phyloP scores from a whole-genome alignment of 2,113 vertebrate genomes.

The Cheilinus undulatus region DNA sequence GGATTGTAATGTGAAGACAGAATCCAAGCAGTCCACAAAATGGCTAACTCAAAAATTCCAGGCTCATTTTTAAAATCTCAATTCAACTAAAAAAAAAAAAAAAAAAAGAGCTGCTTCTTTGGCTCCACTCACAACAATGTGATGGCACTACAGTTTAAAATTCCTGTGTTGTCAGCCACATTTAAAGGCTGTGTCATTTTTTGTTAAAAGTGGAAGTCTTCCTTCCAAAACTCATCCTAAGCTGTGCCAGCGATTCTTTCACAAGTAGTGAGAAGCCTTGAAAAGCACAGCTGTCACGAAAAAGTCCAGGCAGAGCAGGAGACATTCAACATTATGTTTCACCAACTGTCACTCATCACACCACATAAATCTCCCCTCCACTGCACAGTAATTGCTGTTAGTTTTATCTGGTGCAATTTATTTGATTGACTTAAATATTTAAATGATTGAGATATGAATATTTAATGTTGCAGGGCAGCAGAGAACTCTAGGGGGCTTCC shows the following conservation, averaged over 20 bases:
- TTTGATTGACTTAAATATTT: constrained; percentile 70
- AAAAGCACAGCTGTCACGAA: constrained; percentile 40
- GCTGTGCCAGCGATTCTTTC: constrained; percentile 42
- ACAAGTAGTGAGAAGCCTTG: constrained; percentile 35
- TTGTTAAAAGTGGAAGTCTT: constrained; percentile 35
- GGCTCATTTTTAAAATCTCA: constrained; percentile 4
- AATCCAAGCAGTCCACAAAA: background rate
- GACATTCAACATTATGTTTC: constrained; percentile 41
- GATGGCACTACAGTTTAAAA: constrained; percentile 3
- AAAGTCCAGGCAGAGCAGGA: constrained; percentile 6
- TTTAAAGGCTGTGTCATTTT: constrained; percentile 22
- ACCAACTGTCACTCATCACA: constrained; percentile 56
- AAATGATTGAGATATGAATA: constrained; percentile 68
- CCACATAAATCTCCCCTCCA: constrained; percentile 54
- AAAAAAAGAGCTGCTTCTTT: background rate
- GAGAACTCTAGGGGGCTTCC: constrained; percentile 40
- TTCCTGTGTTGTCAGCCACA: constrained; percentile 17
- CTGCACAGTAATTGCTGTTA: constrained; percentile 62
- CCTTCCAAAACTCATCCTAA: constrained; percentile 41
- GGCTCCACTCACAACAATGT: constrained; percentile 7
- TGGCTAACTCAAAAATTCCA: background rate
- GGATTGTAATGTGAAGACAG: background rate
- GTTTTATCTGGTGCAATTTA: constrained; percentile 52
- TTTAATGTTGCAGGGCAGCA: constrained; percentile 65
- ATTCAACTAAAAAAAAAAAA: too few species aligned